These are phyloP conservation scores for Eidolon dupreanum DNA, from an alignment of 2,797 vertebrate genomes.

Conservation along the genomic window DNA sequence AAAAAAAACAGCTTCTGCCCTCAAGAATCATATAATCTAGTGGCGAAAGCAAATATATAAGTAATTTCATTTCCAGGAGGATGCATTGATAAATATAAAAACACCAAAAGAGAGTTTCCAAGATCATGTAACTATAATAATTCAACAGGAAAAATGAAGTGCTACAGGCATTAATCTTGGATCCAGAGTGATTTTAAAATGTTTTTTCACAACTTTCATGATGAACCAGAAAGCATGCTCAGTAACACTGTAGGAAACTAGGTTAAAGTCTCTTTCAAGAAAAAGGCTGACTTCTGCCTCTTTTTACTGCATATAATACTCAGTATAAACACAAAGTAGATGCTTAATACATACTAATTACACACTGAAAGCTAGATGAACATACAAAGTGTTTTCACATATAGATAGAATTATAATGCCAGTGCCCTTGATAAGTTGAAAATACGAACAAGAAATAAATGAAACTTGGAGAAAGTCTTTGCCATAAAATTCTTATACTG, in stretches of 20 bases:
- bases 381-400: not conserved
- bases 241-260: not conserved
- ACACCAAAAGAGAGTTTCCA: constrained; percentile 31
- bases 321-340: not conserved
- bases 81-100: not conserved
- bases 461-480: not conserved
- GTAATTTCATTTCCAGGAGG: not conserved
- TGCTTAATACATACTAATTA: not conserved
- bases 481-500: not conserved
- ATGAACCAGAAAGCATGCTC: not conserved
- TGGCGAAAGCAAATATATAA: not conserved
- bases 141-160: not conserved
- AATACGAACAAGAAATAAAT: constrained; percentile 15
- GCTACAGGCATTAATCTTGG: not conserved
- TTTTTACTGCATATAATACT: not conserved
- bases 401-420: constrained; percentile 8
- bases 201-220: not conserved
- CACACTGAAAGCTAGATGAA: not conserved
- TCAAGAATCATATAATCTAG: not conserved
- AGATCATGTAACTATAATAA: not conserved
- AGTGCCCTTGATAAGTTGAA: not conserved
- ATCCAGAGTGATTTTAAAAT: not conserved
- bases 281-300: not conserved
- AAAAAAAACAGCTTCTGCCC: not conserved
- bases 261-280: not conserved